Conservation (phyloP, 2,113 vertebrate genomes). For the Spilogale gracilis region DNA sequence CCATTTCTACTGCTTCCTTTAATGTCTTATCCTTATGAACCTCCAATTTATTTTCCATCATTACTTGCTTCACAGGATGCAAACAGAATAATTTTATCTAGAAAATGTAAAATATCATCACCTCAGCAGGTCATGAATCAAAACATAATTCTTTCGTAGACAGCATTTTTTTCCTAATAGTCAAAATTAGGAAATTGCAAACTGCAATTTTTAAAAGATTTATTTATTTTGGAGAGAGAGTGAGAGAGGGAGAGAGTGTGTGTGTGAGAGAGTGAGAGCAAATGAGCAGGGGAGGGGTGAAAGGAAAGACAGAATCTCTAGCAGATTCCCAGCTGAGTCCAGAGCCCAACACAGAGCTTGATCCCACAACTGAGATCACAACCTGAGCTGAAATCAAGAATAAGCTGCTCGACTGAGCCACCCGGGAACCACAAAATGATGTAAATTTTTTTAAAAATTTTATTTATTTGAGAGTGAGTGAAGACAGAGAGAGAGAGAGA, state of each 20-base stretch:
- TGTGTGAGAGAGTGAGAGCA: no score
- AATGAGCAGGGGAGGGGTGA: not conserved
- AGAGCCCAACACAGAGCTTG: not conserved
- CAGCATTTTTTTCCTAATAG: not conserved
- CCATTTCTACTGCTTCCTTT: slow-evolving; percentile 96
- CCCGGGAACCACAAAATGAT: not conserved
- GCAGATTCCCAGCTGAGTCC: not conserved
- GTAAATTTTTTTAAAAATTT: not conserved
- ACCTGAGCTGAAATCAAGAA: not conserved
- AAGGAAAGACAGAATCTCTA: not conserved
- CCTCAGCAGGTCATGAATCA: not conserved
- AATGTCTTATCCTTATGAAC: slow-evolving; percentile 99
- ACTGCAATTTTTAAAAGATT: not conserved
- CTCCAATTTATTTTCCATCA: slow-evolving; percentile 99
- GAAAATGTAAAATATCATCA: slow-evolving; percentile 53
- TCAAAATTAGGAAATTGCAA: slow-evolving; percentile 31
- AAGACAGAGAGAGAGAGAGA: no score
- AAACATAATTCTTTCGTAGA: slow-evolving; percentile 24
- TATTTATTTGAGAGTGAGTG: no score
- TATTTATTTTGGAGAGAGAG: not conserved
- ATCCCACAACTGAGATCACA: not conserved
- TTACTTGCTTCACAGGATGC: slow-evolving; percentile 96
- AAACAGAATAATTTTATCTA: slow-evolving; percentile 99
- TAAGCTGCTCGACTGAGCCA: not conserved
- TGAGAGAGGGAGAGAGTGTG: not conserved